These are phyloP conservation scores for Acyrthosiphon pisum DNA, from an alignment of 1,140 invertebrate species.

Conservation along the genomic window DNA sequence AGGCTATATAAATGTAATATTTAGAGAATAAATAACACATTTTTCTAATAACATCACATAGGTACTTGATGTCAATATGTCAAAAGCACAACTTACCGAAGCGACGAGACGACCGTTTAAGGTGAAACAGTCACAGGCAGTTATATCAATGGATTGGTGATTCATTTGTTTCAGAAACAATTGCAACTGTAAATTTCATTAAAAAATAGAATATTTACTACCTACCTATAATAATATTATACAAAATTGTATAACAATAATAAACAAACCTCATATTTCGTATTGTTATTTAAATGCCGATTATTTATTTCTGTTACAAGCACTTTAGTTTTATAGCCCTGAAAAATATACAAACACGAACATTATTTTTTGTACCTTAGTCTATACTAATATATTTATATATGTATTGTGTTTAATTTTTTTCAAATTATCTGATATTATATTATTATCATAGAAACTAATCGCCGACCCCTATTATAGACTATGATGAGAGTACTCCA, in stretches of 20 bases:
- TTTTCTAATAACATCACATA: background rate
- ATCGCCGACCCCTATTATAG: too few species aligned
- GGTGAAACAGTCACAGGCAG: constrained; percentile 26
- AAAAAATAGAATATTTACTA: background rate
- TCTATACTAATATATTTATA: too few species aligned
- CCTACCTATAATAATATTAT: background rate
- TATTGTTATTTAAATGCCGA: constrained; percentile 22
- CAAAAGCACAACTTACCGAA: background rate
- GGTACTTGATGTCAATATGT: background rate
- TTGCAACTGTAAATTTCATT: background rate
- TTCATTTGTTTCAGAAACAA: constrained; percentile 28
- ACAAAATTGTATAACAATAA: background rate
- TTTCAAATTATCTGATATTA: too few species aligned
- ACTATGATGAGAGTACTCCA: too few species aligned
- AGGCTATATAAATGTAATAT: background rate
- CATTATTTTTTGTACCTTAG: too few species aligned
- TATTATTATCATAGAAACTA: too few species aligned
- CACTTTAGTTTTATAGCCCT: constrained; percentile 31
- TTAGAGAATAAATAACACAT: background rate
- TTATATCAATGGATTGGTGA: constrained; percentile 28
- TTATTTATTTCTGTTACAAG: constrained; percentile 40
- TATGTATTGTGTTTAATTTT: too few species aligned
- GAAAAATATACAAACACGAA: background rate
- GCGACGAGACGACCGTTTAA: constrained; percentile 31
- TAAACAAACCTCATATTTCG: constrained; percentile 19